Base-by-base conservation (phyloP, 2,888 invertebrate genomes). In the Timema cristinae region DNA sequence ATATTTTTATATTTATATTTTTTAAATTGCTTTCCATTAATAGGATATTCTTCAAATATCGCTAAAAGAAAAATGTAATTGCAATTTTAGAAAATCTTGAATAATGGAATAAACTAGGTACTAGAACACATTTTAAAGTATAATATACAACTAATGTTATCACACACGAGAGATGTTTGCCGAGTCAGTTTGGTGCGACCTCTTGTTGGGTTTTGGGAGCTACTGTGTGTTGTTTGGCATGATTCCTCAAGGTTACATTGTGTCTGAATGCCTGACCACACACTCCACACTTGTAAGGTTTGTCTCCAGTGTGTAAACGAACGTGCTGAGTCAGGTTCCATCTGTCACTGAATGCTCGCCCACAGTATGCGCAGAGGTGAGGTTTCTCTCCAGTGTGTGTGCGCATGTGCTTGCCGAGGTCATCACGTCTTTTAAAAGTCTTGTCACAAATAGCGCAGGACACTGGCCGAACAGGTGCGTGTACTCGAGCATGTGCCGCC, bases 291-390 rank as follows among this genome's bases (percentile, higher is more conserved):
- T 61, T 51, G 47, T 71, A 71, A 4, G 71, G 71, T 51, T 68
- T 71, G n/a, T 67, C 56, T 6, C 71, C 71, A 6, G 71, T 71
- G 50, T 71, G 71, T 9, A 71, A 48, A 8, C 71, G 67, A 56
- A 71, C 56, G 47, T 71, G 71, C 51, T 71, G 71, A 32, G 71
- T 71, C 7, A 71, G 51, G 8, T 71, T 71, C 71, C 71, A 71
- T 16, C 68, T 71, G 48, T 71, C 68, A 5, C 61, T 67, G 51
- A 71, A 71, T 5, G 48, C 15, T 7, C 71, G 67, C 52, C 11
- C 54, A 59, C 71, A 71, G 50, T 61, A 68, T 8, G 47, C 10
- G 51, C 71, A 71, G 0, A 59, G 67, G 51, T 67, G 68, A 10
- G 71, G 71, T 48, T 61, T 67, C 50, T 71, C 71, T 32, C 71